Evolutionary conservation across 2,797 vertebrate genomes (phyloP).

Genomic region (Bucorvus abyssinicus): DNA sequence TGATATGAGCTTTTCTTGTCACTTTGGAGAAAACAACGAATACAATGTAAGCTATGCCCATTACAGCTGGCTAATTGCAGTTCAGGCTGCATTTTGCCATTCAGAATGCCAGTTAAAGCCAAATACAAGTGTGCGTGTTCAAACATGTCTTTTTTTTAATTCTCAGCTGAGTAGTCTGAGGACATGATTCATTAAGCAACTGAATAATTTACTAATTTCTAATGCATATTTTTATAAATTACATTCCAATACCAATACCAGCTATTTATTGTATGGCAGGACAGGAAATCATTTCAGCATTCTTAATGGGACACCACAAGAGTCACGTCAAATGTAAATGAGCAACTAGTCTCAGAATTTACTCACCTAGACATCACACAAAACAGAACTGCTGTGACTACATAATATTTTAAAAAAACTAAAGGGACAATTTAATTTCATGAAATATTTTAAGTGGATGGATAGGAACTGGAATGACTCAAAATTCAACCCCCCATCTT

Average conservation of each 20-base stretch:
- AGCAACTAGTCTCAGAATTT: background rate
- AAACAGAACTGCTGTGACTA: slow-evolving; percentile 23
- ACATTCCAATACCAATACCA: background rate
- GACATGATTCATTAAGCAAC: slow-evolving; percentile 58
- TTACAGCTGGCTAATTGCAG: slow-evolving; percentile 24
- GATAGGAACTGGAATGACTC: background rate
- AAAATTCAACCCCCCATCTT: slow-evolving; percentile 22
- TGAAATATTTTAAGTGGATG: slow-evolving; percentile 15
- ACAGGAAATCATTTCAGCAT: slow-evolving; percentile 50
- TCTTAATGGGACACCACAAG: slow-evolving; percentile 3
- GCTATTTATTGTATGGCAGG: background rate
- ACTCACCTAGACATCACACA: background rate
- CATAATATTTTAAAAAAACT: background rate
- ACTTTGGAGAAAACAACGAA: slow-evolving; percentile 24
- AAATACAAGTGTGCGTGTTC: background rate
- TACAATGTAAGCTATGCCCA: background rate
- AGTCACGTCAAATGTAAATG: slow-evolving; percentile 36
- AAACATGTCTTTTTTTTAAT: background rate
- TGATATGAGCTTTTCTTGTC: background rate
- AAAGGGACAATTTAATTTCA: slow-evolving; percentile 14
- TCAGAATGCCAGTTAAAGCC: background rate
- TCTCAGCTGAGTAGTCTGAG: background rate
- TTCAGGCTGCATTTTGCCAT: slow-evolving; percentile 8
- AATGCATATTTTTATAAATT: slow-evolving; percentile 58
- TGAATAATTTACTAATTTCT: slow-evolving; percentile 58